Percentiles rank a stretch among this genome's conserved stretches.
These are phyloP conservation scores for Uropetala carovei DNA, from an alignment of 2,888 invertebrate species.

Conservation along the genomic window DNA sequence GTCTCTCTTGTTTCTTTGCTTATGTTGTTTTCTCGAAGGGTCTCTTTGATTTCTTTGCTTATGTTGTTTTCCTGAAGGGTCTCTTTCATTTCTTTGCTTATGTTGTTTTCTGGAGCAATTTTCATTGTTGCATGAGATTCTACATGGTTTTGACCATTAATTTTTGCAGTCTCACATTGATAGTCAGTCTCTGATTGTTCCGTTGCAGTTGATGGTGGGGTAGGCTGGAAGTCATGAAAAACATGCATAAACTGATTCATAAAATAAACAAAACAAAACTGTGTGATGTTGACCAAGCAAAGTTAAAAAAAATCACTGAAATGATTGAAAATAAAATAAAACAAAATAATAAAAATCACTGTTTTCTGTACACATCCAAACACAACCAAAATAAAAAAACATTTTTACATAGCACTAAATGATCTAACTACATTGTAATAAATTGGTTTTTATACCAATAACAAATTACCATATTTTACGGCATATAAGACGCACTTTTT, in stretches of 20 bases:
- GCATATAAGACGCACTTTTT: too few relatives aligned
- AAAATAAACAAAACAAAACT: neutral
- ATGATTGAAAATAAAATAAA: too few relatives aligned
- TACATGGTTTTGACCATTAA: neutral
- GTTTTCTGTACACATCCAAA: too few relatives aligned
- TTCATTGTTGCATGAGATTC: neutral
- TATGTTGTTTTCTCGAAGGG: neutral
- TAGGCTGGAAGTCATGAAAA: slow-evolving; percentile 40
- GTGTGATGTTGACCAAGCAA: too few relatives aligned
- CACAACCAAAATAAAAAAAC: too few relatives aligned
- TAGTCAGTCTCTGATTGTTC: slow-evolving; percentile 30
- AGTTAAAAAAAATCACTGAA: too few relatives aligned
- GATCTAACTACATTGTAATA: too few relatives aligned
- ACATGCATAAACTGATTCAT: slow-evolving; percentile 48
- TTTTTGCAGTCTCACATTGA: neutral
- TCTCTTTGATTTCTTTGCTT: neutral
- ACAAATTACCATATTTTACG: too few relatives aligned
- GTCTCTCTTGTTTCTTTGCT: neutral
- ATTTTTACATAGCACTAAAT: too few relatives aligned
- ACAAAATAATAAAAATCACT: too few relatives aligned
- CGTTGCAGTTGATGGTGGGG: slow-evolving; percentile 20
- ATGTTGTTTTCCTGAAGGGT: neutral
- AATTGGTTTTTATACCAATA: too few relatives aligned
- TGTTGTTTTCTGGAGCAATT: slow-evolving; percentile 1
- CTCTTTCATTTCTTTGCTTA: neutral